Evolutionary conservation across 2,888 invertebrate species (phyloP), one percentile per base, ranked within the genome.

Genomic region (Pseudolycoriella hygida): DNA sequence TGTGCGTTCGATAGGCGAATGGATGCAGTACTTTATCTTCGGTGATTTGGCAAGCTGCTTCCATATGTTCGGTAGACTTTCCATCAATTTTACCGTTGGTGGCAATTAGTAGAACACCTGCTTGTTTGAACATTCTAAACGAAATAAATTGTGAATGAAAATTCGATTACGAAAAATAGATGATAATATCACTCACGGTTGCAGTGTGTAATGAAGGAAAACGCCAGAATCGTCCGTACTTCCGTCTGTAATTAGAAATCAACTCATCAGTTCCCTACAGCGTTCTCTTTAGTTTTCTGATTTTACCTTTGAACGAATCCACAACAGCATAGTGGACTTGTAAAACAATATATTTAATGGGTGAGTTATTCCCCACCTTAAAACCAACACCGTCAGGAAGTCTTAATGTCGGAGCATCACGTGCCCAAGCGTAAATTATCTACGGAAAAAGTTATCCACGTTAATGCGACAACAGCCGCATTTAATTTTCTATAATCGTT

Each of bases 401-500:
- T 40, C 73, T 66, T 3, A 94, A 67, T 45, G 74, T 74, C 0
- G 89, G 89, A 0, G 94, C 93, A 60, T 93, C 88, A 53, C 85
- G 72, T 2, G 92, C 94, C 93, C 93, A 96, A 0, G 93, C 93
- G 62, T 93, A 94, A 10, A 94, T 73, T 44, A 93, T 81, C 82
- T 88, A 62, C 25, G 8, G 25, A 25, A 8, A 25, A 4, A 25
- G 8, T n/a, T 25, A 8, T 25, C 5, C 25, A 25, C 8, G 25
- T 25, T 25, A 25, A 25, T 25, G n/a, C n/a, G n/a, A n/a, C n/a
- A n/a, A n/a, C n/a, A n/a, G n/a, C n/a, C n/a, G n/a, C n/a, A n/a
- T n/a, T n/a, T n/a, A n/a, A n/a, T n/a, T n/a, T n/a, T n/a, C n/a
- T n/a, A n/a, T n/a, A n/a, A n/a, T n/a, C n/a, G n/a, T n/a, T 17